Evolutionary conservation across 2,797 vertebrate genomes (phyloP).

Genomic region (Danionella dracula): DNA sequence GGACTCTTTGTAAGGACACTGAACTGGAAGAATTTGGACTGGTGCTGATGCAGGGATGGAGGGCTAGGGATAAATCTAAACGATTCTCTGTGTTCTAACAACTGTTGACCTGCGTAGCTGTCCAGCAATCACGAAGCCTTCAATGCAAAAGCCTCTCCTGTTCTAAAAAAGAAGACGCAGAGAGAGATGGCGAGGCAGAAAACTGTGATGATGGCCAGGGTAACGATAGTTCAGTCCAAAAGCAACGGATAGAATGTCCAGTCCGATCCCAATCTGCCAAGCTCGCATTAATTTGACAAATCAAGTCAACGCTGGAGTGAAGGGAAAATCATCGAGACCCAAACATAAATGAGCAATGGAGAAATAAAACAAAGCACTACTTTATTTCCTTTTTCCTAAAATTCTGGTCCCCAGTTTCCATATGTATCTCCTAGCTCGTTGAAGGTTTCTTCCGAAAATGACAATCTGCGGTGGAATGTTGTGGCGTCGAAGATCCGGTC

Average conservation of each 20-base stretch:
- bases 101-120: conserved; percentile 50
- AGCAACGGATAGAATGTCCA: conserved; percentile 27
- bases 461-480: conserved; percentile 63
- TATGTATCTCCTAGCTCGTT: conserved; percentile 71
- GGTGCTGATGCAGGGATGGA: conserved; percentile 51
- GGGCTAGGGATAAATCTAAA: conserved; percentile 55
- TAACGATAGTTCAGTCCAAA: conserved; percentile 41
- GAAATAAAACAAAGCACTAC: conserved; percentile 48
- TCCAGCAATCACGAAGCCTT: conserved; percentile 34
- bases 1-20: conserved; percentile 29
- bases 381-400: conserved; percentile 74
- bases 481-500: conserved; percentile 66
- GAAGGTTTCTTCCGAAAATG: conserved; percentile 70
- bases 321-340: conserved; percentile 50
- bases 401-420: conserved; percentile 79
- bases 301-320: conserved; percentile 49
- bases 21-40: conserved; percentile 45
- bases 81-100: conserved; percentile 52
- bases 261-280: conserved; percentile 34
- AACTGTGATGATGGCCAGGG: conserved; percentile 46
- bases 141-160: conserved; percentile 24
- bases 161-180: conserved; percentile 43
- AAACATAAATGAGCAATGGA: conserved; percentile 42
- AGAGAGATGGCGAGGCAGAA: conserved; percentile 49
- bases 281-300: conserved; percentile 47